Evolutionary conservation across 2,797 vertebrate species (phyloP).

Genomic region (Anisognathus igniventris): DNA sequence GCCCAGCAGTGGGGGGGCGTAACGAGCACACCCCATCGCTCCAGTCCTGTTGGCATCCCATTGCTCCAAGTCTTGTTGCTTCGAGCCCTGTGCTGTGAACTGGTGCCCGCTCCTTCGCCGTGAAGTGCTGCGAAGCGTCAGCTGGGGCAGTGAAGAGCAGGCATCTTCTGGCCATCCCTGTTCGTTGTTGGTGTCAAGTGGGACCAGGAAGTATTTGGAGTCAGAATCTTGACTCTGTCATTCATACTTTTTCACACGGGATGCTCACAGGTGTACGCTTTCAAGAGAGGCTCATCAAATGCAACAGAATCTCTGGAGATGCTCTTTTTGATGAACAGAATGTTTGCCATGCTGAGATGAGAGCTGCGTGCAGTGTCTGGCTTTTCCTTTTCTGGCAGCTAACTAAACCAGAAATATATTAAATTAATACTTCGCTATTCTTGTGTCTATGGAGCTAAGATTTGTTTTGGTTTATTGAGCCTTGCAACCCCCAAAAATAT

Average conservation of each 20-base stretch:
- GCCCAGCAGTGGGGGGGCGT: fast-evolving
- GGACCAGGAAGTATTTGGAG: not conserved
- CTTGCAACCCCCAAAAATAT: not conserved
- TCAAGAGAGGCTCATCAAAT: not conserved
- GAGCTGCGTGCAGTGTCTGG: not conserved
- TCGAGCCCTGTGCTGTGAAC: not conserved
- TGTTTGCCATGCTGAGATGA: not conserved
- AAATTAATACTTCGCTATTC: not conserved
- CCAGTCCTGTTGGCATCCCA: not conserved
- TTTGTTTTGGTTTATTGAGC: not conserved
- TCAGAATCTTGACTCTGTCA: not conserved
- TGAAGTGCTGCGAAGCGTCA: not conserved
- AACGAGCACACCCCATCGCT: not conserved
- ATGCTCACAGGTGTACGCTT: not conserved
- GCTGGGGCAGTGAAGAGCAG: not conserved
- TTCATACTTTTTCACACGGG: not conserved
- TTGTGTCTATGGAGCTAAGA: not conserved
- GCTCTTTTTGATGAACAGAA: not conserved
- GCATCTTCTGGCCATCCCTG: not conserved
- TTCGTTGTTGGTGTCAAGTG: not conserved
- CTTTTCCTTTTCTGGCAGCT: not conserved
- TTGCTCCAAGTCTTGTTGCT: not conserved
- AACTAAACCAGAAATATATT: not conserved
- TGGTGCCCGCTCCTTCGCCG: not conserved
- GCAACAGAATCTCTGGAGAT: not conserved